Percentiles rank a stretch among this genome's conserved stretches.
These are phyloP conservation scores for Melanerpes formicivorus DNA, from an alignment of 2,113 vertebrate genomes.

Conservation along the genomic window DNA sequence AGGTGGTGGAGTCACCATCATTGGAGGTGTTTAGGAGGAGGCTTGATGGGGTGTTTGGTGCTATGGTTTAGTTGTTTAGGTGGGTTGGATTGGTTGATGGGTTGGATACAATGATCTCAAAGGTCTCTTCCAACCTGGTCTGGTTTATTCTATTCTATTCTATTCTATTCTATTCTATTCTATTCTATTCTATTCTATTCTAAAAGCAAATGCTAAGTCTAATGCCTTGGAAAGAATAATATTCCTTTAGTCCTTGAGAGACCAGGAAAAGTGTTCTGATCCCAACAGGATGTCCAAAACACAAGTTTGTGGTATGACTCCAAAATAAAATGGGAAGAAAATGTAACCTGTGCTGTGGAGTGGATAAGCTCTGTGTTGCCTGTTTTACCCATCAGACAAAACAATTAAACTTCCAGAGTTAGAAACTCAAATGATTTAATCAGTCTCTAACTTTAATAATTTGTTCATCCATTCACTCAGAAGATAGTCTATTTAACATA, in stretches of 20 bases:
- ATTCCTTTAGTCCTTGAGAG: background rate
- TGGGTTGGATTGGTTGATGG: no score
- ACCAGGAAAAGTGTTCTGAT: background rate
- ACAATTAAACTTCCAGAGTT: background rate
- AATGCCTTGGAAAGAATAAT: background rate
- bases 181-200: no score
- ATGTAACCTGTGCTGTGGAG: background rate
- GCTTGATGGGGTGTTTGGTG: no score
- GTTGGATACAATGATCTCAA: no score
- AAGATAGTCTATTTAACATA: background rate
- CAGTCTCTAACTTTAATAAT: background rate
- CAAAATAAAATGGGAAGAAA: background rate
- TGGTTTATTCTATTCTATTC: no score
- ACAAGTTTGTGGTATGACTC: background rate
- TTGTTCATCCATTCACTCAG: background rate
- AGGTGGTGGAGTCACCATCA: no score
- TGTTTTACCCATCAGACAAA: background rate
- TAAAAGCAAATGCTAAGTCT: background rate
- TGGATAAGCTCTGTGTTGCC: background rate
- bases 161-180: no score
- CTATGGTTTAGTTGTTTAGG: no score
- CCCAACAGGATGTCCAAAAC: background rate
- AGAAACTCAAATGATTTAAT: background rate
- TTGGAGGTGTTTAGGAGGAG: no score
- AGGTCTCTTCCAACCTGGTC: no score